Base-by-base conservation (phyloP, 2,113 vertebrate genomes). In the Cyanoderma ruficeps region DNA sequence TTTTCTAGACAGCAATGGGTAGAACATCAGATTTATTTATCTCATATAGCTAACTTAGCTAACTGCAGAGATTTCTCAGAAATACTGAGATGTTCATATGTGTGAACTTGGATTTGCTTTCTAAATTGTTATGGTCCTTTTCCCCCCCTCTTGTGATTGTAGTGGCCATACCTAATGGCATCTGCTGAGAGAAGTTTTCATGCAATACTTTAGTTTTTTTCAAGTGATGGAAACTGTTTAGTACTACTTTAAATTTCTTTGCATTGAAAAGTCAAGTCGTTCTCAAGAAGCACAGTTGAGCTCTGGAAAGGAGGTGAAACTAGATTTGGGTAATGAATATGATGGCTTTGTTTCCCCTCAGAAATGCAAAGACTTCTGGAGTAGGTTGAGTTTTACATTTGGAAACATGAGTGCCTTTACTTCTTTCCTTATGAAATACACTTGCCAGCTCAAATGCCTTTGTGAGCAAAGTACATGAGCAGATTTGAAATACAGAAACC, bases 321-420 rank as follows among this genome's bases (percentile, higher is more conserved):
- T 96, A 94, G 81, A 81, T 81, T 94, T 83, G 82, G 79, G 49
- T 93, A 95, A 87, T 33, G 75, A 63, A 78, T 87, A 49, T 7
- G 72, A 92, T 15, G 25, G 72, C 90, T 92, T 94, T 3, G 33
- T 87, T 94, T 96, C 95, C 68, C 77, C 93, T 94, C 89, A 82
- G 87, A 96, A 97, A 67, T 80, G 60, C 83, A 89, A 49, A 80
- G 55, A 61, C 76, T 87, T 77, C 79, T 88, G 37, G 84, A 92
- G 81, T 80, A 94, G 83, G 67, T 86, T 76, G 93, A 96, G 57
- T 97, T 97, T 97, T 95, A 83, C 12, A 23, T 96, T 89, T 95
- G 95, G 95, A 97, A 97, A 95, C 94, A 79, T 94, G 97, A 97
- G 97, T 98, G 98, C 98, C 98, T 98, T 98, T 96, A 94, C 94